These are phyloP conservation scores for Sterna hirundo DNA, from an alignment of 2,113 vertebrate species.

Conservation along the genomic window DNA sequence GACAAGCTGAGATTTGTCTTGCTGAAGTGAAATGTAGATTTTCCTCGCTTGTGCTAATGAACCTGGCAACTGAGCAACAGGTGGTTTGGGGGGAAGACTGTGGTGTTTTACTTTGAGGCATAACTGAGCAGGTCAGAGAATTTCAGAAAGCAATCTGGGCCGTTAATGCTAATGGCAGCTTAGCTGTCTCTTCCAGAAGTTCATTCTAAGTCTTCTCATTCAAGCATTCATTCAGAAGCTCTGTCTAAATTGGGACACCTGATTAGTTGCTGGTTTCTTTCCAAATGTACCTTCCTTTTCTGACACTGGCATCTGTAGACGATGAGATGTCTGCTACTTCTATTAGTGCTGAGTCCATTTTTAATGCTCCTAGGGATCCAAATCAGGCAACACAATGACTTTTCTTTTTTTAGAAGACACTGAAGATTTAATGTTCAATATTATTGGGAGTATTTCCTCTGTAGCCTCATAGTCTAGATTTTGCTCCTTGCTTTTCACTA, in stretches of 20 bases:
- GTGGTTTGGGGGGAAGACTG: not conserved
- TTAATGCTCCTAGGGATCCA: not conserved
- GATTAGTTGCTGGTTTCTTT: not conserved
- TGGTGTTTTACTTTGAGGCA: not conserved
- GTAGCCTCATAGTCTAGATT: not conserved
- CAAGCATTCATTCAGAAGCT: not conserved
- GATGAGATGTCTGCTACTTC: not conserved
- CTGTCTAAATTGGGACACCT: not conserved
- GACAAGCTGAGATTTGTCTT: not conserved
- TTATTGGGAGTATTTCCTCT: not conserved
- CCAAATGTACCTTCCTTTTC: not conserved
- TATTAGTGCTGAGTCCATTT: not conserved
- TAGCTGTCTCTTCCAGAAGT: not conserved
- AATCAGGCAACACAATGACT: not conserved
- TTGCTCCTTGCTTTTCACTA: not conserved
- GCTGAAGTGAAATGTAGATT: not conserved
- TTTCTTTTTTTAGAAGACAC: not conserved
- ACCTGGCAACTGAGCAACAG: not conserved
- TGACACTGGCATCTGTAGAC: fast-evolving
- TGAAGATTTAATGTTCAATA: not conserved
- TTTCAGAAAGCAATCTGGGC: not conserved
- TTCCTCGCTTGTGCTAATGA: not conserved
- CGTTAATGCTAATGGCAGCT: not conserved
- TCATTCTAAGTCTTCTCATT: not conserved
- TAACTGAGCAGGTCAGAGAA: not conserved